Evolutionary conservation across 2,888 invertebrate species (phyloP).

Genomic region (Sicus ferrugineus): DNA sequence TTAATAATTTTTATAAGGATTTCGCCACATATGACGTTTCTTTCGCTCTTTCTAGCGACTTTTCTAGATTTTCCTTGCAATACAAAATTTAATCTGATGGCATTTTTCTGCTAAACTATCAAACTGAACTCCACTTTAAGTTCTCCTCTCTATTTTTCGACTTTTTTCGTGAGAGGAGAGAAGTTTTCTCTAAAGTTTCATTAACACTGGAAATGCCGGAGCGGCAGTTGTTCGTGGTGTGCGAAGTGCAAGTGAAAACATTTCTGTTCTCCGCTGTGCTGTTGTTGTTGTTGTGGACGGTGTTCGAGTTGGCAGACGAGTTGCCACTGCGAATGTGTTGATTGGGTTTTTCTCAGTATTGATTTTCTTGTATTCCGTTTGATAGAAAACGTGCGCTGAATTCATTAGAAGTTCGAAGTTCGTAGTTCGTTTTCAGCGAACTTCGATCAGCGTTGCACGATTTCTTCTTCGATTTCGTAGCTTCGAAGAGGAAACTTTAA

Average conservation of each 20-base stretch:
- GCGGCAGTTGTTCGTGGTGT: constrained; percentile 48
- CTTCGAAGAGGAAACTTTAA: no score
- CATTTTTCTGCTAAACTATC: no score
- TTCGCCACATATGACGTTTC: no score
- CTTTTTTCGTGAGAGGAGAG: not conserved
- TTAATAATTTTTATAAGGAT: constrained; percentile 37
- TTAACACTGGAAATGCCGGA: constrained; percentile 41
- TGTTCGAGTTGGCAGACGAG: not conserved
- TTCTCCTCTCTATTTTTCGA: no score
- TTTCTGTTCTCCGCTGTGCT: constrained; percentile 7
- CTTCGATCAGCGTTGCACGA: no score
- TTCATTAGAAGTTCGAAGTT: constrained; percentile 35
- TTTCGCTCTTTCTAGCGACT: no score
- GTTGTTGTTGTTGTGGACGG: not conserved
- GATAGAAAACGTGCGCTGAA: constrained; percentile 56
- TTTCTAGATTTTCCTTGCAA: no score
- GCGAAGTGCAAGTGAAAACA: no score
- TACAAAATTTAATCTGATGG: no score
- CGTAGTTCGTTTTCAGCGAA: no score
- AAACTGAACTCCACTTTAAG: no score
- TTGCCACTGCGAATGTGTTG: constrained; percentile 18
- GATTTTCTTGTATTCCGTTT: constrained; percentile 53
- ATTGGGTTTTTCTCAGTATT: constrained; percentile 48
- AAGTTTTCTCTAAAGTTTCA: constrained; percentile 25
- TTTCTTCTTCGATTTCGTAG: no score